Percentiles rank a stretch among this genome's conserved stretches.
Conservation (phyloP, 2,797 vertebrate genomes). For the Acrossocheilus wenchowensis region DNA sequence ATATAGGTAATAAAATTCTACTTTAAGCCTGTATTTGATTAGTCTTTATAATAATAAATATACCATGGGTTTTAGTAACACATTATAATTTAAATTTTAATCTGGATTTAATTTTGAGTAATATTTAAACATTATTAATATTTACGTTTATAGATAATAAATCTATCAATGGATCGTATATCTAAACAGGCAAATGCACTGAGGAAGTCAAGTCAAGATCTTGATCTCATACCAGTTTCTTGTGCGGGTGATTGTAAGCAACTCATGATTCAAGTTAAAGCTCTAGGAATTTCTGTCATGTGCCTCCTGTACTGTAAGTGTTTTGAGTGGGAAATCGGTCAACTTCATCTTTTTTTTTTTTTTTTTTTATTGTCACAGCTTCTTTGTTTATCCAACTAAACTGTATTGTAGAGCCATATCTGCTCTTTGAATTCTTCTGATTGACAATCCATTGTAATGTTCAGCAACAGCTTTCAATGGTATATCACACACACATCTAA, state of each 20-base stretch:
- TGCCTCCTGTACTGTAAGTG: background rate
- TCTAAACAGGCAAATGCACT: background rate
- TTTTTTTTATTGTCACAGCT: background rate
- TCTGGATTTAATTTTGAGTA: too few species aligned
- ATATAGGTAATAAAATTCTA: background rate
- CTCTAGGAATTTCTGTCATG: constrained; percentile 22
- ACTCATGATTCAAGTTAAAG: constrained; percentile 20
- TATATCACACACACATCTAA: background rate
- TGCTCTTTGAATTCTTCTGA: background rate
- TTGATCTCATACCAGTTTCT: background rate
- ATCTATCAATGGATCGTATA: background rate
- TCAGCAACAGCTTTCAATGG: background rate
- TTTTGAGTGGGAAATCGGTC: background rate
- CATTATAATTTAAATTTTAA: too few species aligned
- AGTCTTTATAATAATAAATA: background rate
- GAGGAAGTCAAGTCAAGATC: background rate
- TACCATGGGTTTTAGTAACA: background rate
- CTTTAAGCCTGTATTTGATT: background rate
- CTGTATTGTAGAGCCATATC: background rate
- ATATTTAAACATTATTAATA: background rate
- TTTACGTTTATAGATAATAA: background rate
- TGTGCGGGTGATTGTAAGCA: constrained; percentile 6
- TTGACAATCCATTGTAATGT: background rate
- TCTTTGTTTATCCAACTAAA: background rate
- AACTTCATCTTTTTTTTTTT: background rate